Evolutionary conservation across 2,113 vertebrate species (phyloP), one percentile per base, ranked within the genome.

Genomic region (Parus major): DNA sequence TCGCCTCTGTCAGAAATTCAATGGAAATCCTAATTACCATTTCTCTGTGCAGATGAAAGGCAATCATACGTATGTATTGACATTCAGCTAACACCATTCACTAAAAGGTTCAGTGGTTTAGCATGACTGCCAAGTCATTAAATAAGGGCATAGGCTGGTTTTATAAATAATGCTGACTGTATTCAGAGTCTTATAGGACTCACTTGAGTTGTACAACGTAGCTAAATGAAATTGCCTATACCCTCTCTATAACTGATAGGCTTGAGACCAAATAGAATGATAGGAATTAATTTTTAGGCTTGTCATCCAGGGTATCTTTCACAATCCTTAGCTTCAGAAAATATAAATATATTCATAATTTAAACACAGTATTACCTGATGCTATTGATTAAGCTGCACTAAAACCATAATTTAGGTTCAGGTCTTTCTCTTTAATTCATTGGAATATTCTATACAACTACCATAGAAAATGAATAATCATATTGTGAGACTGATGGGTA

Each of bases 11-110:
- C 75, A 97, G 85, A 90, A 97, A 70, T 76, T 96, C 93, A 96
- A 33, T 95, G 82, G 66, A 97, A 97, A 96, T 57, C 93, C 97
- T 95, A 93, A 98, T 97, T 95, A 93, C 81, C 83, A 80, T 97
- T 98, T 97, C 86, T 75, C 71, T 86, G 86, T 35, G 61, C 69
- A 94, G 79, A 92, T 85, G 96, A 97, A 97, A 98, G 72, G 91
- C 93, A 94, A 85, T 97, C 96, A 88, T 92, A 96, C 7, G 33
- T 93, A 75, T 29, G 33, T 96, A 97, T 96, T 97, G 97, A 94
- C 94, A 97, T 97, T 97, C 96, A 96, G 47, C 93, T 94, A 96
- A 89, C 63, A 79, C 39, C 25, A 41, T 96, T 92, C 93, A 91
- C 94, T 93, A 85, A 97, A 97, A 95, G 75, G 46, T 91, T 95